phyloP scores from a whole-genome alignment of 92 coral and sea anemone species.

The Epizoanthus rinbou region DNA sequence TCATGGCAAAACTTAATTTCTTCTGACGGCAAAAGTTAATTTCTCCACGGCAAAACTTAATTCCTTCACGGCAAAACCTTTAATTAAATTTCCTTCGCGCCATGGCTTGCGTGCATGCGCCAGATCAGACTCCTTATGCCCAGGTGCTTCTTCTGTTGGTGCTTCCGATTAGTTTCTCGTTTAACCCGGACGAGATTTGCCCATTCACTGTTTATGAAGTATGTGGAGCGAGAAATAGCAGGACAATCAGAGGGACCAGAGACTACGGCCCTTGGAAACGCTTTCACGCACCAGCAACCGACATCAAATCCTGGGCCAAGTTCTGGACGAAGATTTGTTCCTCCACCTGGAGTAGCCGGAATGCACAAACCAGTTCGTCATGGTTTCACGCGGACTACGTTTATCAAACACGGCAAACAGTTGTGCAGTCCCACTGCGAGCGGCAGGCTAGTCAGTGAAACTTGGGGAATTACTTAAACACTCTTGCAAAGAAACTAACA shows the following conservation, averaged over 20 bases:
- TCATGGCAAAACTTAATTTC: too few relatives aligned
- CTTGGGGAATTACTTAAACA: too few relatives aligned
- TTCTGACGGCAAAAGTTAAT: too few relatives aligned
- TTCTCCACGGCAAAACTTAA: too few relatives aligned
- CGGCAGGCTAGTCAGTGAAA: not conserved
- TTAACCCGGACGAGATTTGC: not conserved
- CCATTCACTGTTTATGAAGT: not conserved
- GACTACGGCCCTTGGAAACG: not conserved
- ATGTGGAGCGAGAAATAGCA: not conserved
- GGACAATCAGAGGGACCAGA: not conserved
- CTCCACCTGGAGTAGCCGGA: constrained; percentile 19
- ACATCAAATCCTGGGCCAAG: not conserved
- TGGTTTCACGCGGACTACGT: not conserved
- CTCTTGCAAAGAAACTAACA: too few relatives aligned
- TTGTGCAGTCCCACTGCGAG: not conserved
- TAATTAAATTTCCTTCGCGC: constrained; percentile 5
- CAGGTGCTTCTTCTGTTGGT: constrained; percentile 7
- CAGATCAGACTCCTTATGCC: not conserved
- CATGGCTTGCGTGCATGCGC: constrained; percentile 8
- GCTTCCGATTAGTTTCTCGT: not conserved
- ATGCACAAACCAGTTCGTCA: not conserved
- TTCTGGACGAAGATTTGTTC: not conserved
- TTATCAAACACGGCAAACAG: not conserved
- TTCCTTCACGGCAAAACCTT: too few relatives aligned
- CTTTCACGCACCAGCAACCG: not conserved